Percentiles rank a stretch among this genome's conserved stretches.
phyloP scores from a whole-genome alignment of 1,140 invertebrate genomes.

The Luehdorfia chinensis region DNA sequence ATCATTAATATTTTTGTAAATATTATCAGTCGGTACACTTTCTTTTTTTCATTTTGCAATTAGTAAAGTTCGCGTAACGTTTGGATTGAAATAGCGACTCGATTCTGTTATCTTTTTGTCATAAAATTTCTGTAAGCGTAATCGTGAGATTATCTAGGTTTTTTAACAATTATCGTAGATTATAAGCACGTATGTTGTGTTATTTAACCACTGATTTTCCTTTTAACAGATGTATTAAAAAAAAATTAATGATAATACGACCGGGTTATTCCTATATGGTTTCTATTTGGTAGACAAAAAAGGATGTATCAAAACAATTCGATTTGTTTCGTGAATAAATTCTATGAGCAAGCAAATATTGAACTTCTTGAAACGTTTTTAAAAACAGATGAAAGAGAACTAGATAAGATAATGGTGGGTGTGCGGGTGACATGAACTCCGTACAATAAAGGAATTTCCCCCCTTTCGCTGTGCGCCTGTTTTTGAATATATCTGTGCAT shows the following conservation, averaged over 20 bases:
- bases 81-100: too few species aligned
- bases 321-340: too few species aligned
- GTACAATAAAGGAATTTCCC: slow-evolving; percentile 14
- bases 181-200: too few species aligned
- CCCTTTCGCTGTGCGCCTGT: neutral
- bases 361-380: slow-evolving; percentile 13
- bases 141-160: neutral
- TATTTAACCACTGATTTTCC: neutral
- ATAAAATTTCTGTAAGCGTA: too few species aligned
- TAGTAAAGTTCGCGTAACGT: too few species aligned
- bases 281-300: too few species aligned
- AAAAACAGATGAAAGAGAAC: slow-evolving; percentile 15
- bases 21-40: too few species aligned
- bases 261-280: neutral
- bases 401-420: slow-evolving; percentile 11
- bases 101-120: too few species aligned
- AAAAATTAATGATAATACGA: neutral
- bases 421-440: neutral
- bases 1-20: too few species aligned
- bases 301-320: too few species aligned
- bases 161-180: too few species aligned
- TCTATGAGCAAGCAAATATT: slow-evolving; percentile 4
- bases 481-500: slow-evolving; percentile 16
- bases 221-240: neutral
- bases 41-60: too few species aligned